phyloP scores from a whole-genome alignment of 1,140 invertebrate genomes.

The Penaeus vannamei region DNA sequence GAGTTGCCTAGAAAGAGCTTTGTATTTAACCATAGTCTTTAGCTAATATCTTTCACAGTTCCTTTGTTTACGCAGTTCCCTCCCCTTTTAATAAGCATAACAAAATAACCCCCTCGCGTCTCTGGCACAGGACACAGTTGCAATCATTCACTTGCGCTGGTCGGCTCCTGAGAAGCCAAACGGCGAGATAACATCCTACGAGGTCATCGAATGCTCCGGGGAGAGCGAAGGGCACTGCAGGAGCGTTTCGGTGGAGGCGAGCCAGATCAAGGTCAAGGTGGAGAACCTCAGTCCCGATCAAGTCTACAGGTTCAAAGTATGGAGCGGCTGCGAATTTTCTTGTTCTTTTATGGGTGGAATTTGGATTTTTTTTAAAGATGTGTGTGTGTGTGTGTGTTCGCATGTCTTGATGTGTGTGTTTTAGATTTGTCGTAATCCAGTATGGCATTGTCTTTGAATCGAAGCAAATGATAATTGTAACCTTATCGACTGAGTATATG shows the following conservation, averaged over 20 bases:
- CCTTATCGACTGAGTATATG: background rate
- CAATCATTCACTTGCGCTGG: constrained; percentile 79
- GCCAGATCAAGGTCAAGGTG: constrained; percentile 75
- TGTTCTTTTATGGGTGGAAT: background rate
- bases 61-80: too few relatives aligned
- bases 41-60: too few relatives aligned
- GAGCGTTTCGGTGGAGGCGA: constrained; percentile 70
- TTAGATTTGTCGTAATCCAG: too few relatives aligned
- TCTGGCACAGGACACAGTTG: constrained; percentile 14
- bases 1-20: too few relatives aligned
- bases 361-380: background rate
- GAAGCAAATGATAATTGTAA: background rate
- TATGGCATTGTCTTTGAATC: too few relatives aligned
- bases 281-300: constrained; percentile 76
- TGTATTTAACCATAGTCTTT: too few relatives aligned
- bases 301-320: constrained; percentile 83
- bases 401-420: too few relatives aligned
- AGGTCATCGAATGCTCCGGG: constrained; percentile 77
- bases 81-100: too few relatives aligned
- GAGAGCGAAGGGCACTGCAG: background rate
- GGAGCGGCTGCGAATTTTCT: background rate
- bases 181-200: constrained; percentile 82
- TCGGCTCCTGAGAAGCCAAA: constrained; percentile 80
- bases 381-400: too few relatives aligned
- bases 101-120: constrained; percentile 67